A percentile compares a stretch with the other conserved stretches of the same genome.
These are phyloP conservation scores for Leucopsar rothschildi DNA, from an alignment of 2,113 vertebrate species.

Conservation along the genomic window DNA sequence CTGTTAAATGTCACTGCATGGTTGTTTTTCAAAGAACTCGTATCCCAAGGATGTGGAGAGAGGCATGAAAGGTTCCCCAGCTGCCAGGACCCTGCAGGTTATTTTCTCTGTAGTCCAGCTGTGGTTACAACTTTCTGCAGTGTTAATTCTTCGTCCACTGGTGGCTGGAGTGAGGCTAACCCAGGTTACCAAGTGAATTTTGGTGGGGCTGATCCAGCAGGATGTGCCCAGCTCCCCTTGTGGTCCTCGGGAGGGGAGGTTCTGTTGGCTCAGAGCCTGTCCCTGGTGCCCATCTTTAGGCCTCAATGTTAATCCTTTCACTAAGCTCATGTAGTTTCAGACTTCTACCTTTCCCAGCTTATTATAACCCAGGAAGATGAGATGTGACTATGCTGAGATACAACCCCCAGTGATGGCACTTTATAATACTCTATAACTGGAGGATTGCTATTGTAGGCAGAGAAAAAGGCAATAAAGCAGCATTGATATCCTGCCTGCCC, in stretches of 20 bases:
- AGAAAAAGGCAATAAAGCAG: conserved; percentile 74
- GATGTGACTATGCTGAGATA: conserved; percentile 62
- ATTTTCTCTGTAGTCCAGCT: not conserved
- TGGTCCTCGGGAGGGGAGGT: not conserved
- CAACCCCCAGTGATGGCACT: conserved; percentile 63
- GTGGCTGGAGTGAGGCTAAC: not conserved
- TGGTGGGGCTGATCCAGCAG: not conserved
- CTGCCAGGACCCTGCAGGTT: accelerated
- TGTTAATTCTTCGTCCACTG: not conserved
- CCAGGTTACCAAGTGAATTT: not conserved
- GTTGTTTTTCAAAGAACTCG: not conserved
- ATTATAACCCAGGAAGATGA: conserved; percentile 62
- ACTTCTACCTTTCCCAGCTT: conserved; percentile 38
- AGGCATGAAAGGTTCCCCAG: not conserved
- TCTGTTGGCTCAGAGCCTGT: not conserved
- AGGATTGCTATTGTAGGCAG: conserved; percentile 72
- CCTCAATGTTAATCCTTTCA: conserved; percentile 24
- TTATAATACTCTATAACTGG: conserved; percentile 64
- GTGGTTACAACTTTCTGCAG: not conserved
- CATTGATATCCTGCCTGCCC: conserved; percentile 75
- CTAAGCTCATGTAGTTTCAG: conserved; percentile 13
- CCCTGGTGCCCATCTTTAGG: not conserved
- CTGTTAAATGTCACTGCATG: not conserved
- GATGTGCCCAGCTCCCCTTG: not conserved
- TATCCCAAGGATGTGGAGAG: not conserved